Evolutionary conservation across 2,888 invertebrate species (phyloP).

Genomic region (Thereva nobilitata): DNA sequence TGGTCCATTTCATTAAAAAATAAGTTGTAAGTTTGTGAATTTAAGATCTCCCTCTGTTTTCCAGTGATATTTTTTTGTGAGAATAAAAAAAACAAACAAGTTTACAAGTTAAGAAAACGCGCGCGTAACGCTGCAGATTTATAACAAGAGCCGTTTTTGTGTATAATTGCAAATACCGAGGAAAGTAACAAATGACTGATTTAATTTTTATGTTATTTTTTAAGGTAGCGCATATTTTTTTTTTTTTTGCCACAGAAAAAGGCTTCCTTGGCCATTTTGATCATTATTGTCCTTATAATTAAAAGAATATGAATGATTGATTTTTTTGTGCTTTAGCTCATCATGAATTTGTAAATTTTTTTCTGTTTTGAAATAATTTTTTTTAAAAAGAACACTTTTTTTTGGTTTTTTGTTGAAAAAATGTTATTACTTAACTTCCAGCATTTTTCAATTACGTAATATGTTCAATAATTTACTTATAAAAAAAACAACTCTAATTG

Average conservation of each 20-base stretch:
- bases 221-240: slow-evolving; percentile 30
- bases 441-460: slow-evolving; percentile 18
- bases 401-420: slow-evolving; percentile 12
- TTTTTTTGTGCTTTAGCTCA: slow-evolving; percentile 29
- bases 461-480: slow-evolving; percentile 18
- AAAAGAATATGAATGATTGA: slow-evolving; percentile 10
- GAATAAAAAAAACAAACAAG: too few species aligned
- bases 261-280: slow-evolving; percentile 17
- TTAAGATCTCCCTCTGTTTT: slow-evolving; percentile 33
- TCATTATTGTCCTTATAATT: slow-evolving; percentile 20
- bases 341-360: slow-evolving; percentile 20
- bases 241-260: slow-evolving; percentile 7
- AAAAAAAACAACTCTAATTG: slow-evolving; percentile 16
- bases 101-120: slow-evolving; percentile 6
- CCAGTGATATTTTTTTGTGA: slow-evolving; percentile 28
- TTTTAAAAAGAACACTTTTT: slow-evolving; percentile 22
- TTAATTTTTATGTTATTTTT: slow-evolving; percentile 27
- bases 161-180: slow-evolving; percentile 24
- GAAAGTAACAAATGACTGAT: slow-evolving; percentile 33
- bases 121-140: slow-evolving; percentile 11
- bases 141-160: slow-evolving; percentile 7
- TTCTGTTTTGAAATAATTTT: slow-evolving; percentile 32
- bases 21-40: slow-evolving; percentile 17
- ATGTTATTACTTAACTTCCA: slow-evolving; percentile 18
- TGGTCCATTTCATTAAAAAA: slow-evolving; percentile 25